phyloP scores from a whole-genome alignment of 2,797 vertebrate genomes.

The Platyrinchus mystaceus region DNA sequence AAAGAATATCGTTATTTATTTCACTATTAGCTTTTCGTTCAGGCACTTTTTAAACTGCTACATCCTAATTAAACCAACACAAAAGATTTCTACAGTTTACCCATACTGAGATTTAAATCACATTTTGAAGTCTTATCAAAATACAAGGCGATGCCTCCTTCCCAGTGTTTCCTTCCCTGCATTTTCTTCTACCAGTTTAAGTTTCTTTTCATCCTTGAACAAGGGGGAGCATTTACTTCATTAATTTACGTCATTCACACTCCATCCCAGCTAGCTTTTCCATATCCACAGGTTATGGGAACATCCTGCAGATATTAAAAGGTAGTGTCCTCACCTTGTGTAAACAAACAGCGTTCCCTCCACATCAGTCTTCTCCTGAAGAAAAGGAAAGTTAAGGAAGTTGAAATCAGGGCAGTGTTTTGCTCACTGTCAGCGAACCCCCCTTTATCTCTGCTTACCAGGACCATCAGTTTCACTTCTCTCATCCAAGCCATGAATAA shows the following conservation, averaged over 20 bases:
- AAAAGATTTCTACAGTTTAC: background rate
- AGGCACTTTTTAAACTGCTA: background rate
- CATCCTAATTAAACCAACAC: background rate
- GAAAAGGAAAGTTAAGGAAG: constrained; percentile 26
- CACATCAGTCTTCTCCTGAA: constrained; percentile 95
- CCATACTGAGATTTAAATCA: background rate
- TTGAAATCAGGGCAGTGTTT: background rate
- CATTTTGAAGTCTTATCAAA: background rate
- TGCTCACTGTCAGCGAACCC: background rate
- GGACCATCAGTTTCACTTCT: background rate
- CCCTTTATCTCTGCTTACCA: background rate
- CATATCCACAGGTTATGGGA: background rate
- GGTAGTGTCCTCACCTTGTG: constrained; percentile 82
- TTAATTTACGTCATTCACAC: background rate
- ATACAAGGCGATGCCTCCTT: background rate
- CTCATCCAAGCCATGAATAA: background rate
- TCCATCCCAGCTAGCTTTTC: background rate
- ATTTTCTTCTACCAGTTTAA: background rate
- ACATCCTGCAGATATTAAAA: background rate
- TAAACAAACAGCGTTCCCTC: constrained; percentile 97
- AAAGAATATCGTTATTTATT: background rate
- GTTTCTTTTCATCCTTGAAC: background rate
- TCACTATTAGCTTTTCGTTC: background rate
- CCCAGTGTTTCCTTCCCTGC: background rate
- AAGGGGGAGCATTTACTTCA: background rate